These are phyloP conservation scores for Pluvianellus socialis DNA, from an alignment of 2,113 vertebrate species.

Conservation along the genomic window DNA sequence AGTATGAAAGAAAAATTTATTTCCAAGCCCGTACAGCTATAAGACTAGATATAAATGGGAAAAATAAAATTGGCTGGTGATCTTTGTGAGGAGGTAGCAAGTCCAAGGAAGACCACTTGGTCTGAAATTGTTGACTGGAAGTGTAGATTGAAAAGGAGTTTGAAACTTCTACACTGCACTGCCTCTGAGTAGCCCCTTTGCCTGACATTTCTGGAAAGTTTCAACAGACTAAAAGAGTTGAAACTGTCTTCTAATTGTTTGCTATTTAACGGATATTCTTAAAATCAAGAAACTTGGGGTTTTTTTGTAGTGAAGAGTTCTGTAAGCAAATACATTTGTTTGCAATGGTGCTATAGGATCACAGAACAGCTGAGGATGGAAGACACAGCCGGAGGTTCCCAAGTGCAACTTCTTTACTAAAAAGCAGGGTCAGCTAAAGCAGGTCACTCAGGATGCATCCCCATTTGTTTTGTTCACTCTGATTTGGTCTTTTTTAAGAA, in stretches of 20 bases:
- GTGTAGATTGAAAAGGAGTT: background rate
- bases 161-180: background rate
- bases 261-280: background rate
- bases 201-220: background rate
- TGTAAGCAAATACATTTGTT: background rate
- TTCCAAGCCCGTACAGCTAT: background rate
- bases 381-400: background rate
- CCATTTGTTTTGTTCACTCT: background rate
- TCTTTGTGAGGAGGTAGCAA: background rate
- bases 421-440: background rate
- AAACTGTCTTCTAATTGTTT: background rate
- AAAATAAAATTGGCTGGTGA: background rate
- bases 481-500: background rate
- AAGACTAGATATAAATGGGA: background rate
- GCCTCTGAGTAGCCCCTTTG: background rate
- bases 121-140: background rate
- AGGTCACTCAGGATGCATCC: background rate
- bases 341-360: background rate
- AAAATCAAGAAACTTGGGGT: rapidly evolving
- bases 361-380: background rate
- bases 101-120: background rate
- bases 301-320: background rate
- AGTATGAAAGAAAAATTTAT: background rate
- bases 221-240: background rate
- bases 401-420: background rate